A percentile compares a stretch with the other conserved stretches of the same genome.
phyloP scores from a whole-genome alignment of 2,888 invertebrate species.

The Drosophila suboccidentalis region DNA sequence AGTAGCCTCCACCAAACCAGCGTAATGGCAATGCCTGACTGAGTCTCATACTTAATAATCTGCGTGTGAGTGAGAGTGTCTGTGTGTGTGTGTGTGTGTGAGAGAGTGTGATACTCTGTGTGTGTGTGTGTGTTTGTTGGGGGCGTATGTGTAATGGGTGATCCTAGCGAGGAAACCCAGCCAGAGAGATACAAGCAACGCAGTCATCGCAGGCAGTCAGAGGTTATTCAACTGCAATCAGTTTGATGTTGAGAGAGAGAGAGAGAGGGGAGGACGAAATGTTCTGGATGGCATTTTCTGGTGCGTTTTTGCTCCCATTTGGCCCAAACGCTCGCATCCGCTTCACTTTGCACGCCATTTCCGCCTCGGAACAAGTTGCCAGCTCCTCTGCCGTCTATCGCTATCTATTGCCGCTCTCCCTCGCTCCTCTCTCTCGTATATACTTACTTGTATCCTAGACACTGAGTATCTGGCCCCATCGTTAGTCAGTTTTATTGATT shows the following conservation, averaged over 20 bases:
- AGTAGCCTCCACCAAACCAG: conserved; percentile 68
- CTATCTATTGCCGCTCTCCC: conserved; percentile 51
- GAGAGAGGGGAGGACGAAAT: background rate
- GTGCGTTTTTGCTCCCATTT: conserved; percentile 78
- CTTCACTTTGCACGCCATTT: conserved; percentile 79
- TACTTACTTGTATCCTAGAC: too few relatives aligned
- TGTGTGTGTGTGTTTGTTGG: conserved; percentile 8
- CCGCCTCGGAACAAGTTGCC: conserved; percentile 66
- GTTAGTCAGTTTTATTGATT: conserved; percentile 75
- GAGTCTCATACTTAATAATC: conserved; percentile 78
- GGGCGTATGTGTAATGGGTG: conserved; percentile 22
- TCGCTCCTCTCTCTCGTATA: background rate
- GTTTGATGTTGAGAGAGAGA: conserved; percentile 3
- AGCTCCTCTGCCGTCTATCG: conserved; percentile 50
- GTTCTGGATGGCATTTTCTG: conserved; percentile 50
- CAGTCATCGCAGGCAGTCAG: conserved; percentile 33
- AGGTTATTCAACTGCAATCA: conserved; percentile 77
- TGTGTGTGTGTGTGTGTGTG: background rate
- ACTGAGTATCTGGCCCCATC: conserved; percentile 25
- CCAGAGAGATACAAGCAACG: conserved; percentile 43
- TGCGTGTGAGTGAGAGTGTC: conserved; percentile 31
- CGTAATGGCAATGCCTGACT: conserved; percentile 74
- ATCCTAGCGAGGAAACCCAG: conserved; percentile 58
- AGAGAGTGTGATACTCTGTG: conserved; percentile 9
- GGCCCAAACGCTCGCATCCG: conserved; percentile 73